Conservation (phyloP, 2,113 vertebrate genomes). For the Sturnus vulgaris region DNA sequence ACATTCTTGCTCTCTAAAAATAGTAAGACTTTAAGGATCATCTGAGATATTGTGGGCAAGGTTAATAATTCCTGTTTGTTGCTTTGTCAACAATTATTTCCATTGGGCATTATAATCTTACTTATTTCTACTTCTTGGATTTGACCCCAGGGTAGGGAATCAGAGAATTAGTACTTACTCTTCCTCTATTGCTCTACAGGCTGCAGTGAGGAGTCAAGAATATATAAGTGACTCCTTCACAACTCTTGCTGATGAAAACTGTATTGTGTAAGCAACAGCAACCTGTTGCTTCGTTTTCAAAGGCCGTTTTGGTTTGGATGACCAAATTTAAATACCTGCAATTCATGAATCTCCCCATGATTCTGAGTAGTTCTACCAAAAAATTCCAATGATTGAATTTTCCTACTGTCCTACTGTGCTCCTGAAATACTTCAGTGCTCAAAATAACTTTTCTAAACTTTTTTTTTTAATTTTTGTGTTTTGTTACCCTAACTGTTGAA, state of each 20-base stretch:
- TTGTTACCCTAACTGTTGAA: not conserved
- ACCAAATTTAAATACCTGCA: not conserved
- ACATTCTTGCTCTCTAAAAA: not conserved
- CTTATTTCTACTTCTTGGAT: not conserved
- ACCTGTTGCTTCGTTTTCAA: not conserved
- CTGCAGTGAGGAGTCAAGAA: not conserved
- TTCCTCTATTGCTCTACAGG: not conserved
- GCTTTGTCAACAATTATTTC: not conserved
- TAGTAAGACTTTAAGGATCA: not conserved
- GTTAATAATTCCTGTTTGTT: not conserved
- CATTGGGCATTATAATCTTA: not conserved
- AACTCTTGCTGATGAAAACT: not conserved
- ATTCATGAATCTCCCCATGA: not conserved
- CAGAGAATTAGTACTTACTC: not conserved
- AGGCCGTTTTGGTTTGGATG: not conserved
- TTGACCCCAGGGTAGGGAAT: not conserved
- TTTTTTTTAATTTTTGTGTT: too few species aligned
- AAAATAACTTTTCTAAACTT: not conserved
- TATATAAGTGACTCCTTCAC: not conserved
- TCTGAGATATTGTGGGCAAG: not conserved
- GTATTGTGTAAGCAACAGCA: not conserved
- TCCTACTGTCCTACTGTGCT: not conserved
- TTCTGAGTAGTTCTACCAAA: not conserved
- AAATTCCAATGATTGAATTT: not conserved
- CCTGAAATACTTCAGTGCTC: not conserved